Evolutionary conservation across 2,113 vertebrate genomes (phyloP), one percentile per base, ranked within the genome.

Genomic region (Pipa parva): DNA sequence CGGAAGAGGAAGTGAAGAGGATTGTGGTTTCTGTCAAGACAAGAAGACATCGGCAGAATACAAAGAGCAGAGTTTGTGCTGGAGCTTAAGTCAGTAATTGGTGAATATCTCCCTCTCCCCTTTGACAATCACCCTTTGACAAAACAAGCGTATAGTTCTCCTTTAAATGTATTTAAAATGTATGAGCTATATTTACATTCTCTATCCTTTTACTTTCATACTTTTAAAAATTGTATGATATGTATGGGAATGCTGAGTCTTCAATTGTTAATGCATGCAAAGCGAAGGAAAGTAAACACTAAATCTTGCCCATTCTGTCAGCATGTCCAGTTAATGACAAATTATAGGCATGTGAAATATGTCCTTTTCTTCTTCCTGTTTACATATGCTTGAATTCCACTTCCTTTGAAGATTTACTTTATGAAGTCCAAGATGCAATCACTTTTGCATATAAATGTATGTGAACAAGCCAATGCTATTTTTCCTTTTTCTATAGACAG

Each of bases 381-480:
- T 42, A 42, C 39, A 42, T 42, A 4, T 4, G 39, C 39, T 42
- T 42, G 5, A 42, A n/a, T 42, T 42, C 39, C 39, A 42, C 13
- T 42, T 42, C 39, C 39, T 42, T 42, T 42, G 39, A 42, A 42
- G 39, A 42, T 42, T 42, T 42, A 42, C 39, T 42, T 42, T 42
- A 42, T 42, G 39, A 2, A 42, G 17, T n/a, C 39, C 39, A 42
- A 42, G 39, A 15, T 15, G 17, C 39, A n/a, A 42, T 42, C 39
- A 18, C 1, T 42, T n/a, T 6, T 42, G 12, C 39, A 42, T 42
- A n/a, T n/a, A n/a, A n/a, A 42, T 42, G 39, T 5, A 18, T 42
- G 39, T 42, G 13, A 42, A 17, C 39, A 42, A 42, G 15, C 15
- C 15, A 42, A 15, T 2, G 33, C 10, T 1, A 1, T 12, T 36